Evolutionary conservation across 2,888 invertebrate genomes (phyloP).

Genomic region (Neoascia interrupta): DNA sequence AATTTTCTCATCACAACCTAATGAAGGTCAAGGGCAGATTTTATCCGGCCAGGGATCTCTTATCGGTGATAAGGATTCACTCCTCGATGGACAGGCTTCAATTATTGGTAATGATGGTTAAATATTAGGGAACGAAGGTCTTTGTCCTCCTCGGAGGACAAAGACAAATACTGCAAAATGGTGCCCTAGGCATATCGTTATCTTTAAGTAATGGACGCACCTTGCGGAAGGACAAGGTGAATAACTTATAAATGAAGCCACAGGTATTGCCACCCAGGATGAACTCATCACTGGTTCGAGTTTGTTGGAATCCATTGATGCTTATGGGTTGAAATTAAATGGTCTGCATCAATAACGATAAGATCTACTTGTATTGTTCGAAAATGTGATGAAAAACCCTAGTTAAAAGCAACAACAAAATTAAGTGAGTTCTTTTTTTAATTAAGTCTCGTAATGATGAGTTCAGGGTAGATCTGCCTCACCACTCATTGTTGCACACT

Average conservation of each 20-base stretch:
- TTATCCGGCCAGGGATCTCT: neutral
- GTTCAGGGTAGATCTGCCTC: too few relatives aligned
- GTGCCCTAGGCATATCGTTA: too few relatives aligned
- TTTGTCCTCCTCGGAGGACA: too few relatives aligned
- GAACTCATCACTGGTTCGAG: neutral
- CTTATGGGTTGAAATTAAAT: constrained; percentile 4
- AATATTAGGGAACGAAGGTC: neutral
- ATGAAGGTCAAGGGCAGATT: constrained; percentile 1
- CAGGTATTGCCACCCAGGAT: neutral
- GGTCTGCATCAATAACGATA: neutral
- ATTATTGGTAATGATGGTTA: constrained; percentile 8
- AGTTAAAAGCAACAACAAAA: too few relatives aligned
- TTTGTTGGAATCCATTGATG: neutral
- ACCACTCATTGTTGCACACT: too few relatives aligned
- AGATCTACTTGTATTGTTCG: too few relatives aligned
- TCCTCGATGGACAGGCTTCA: neutral
- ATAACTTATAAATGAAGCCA: constrained; percentile 1
- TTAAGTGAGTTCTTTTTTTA: too few relatives aligned
- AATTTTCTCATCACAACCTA: constrained; percentile 9
- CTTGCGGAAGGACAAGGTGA: neutral
- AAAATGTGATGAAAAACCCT: too few relatives aligned
- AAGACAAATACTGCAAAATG: too few relatives aligned
- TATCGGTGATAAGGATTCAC: neutral
- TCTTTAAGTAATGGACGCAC: too few relatives aligned
- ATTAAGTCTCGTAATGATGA: too few relatives aligned